Conservation (phyloP, 2,113 vertebrate genomes). For the Miniopterus natalensis region DNA sequence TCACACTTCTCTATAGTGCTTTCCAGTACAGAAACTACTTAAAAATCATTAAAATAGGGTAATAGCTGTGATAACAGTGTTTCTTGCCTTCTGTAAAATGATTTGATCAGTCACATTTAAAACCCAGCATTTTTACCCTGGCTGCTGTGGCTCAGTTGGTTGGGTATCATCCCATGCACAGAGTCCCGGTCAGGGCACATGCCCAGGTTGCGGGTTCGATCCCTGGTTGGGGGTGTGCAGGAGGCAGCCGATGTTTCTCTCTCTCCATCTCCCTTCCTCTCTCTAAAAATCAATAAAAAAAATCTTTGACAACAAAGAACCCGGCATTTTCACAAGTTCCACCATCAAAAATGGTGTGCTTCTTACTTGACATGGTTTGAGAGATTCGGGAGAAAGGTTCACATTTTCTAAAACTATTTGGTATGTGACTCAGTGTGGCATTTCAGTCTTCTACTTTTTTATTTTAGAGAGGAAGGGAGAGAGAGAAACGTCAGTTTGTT, state of each 20-base stretch:
- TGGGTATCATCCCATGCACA: neutral
- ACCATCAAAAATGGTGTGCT: slow-evolving; percentile 13
- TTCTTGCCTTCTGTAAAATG: slow-evolving; percentile 25
- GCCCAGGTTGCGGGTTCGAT: neutral
- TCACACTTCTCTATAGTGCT: slow-evolving; percentile 42
- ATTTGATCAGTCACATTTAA: slow-evolving; percentile 22
- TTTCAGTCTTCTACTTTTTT: neutral
- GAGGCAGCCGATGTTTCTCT: neutral
- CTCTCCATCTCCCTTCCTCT: neutral
- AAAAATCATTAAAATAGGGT: slow-evolving; percentile 10
- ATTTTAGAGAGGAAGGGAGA: neutral
- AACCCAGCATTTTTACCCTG: slow-evolving; percentile 35
- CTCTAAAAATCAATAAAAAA: too few species aligned
- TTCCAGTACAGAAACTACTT: slow-evolving; percentile 58
- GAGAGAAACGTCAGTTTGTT: neutral
- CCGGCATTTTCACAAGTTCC: slow-evolving; percentile 2
- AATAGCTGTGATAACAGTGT: neutral
- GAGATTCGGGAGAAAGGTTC: slow-evolving; percentile 46
- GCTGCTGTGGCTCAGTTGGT: neutral
- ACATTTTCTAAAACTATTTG: slow-evolving; percentile 59
- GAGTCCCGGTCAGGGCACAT: neutral
- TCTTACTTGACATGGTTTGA: slow-evolving; percentile 28
- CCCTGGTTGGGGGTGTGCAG: neutral
- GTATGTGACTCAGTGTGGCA: neutral
- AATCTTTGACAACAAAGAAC: neutral